Evolutionary conservation across 2,113 vertebrate species (phyloP), one percentile per base, ranked within the genome.

Genomic region (Micronisus gabar): DNA sequence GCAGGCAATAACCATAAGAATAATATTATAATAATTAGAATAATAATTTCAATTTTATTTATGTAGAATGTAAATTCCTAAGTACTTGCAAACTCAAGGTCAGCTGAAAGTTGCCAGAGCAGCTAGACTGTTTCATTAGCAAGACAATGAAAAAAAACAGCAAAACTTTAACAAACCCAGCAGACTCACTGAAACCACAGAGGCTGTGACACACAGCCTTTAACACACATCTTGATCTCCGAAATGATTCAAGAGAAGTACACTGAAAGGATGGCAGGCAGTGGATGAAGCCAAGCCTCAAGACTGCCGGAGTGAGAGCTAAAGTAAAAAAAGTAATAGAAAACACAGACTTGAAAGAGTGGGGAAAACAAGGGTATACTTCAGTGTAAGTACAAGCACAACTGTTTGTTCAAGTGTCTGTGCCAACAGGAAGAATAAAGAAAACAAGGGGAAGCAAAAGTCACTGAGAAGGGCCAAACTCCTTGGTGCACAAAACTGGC

Each of bases 71-170:
- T 41, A 91, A 90, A 73, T 88, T 81, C 32, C 32, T 47, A 89
- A 90, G 74, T 38, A 85, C 74, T 93, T 62, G 38, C 41, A 89
- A 88, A 85, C 38, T 73, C 94, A 95, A 94, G 94, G 95, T 95
- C 94, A 94, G 59, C 45, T 88, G 78, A 97, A 97, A 90, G 81
- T 82, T 95, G 75, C 45, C 55, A 85, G 50, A 62, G 71, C 61
- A 94, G 70, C 67, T 40, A 43, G 65, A 40, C n/a, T 86, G 20
- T 85, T 95, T 82, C 66, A 65, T 75, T 48, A 82, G 58, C 22
- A 84, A 52, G 34, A 55, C 30, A 59, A 30, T 4, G 10, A 68
- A 85, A 78, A 72, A 9, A 26, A 38, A 1, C 74, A 81, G 18
- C 73, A 82, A 73, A 63, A 82, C 34, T 73, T 79, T 5, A 76